A percentile compares a stretch with the other conserved stretches of the same genome.
Conservation (phyloP, 2,888 invertebrate genomes). For the Muscina levida region DNA sequence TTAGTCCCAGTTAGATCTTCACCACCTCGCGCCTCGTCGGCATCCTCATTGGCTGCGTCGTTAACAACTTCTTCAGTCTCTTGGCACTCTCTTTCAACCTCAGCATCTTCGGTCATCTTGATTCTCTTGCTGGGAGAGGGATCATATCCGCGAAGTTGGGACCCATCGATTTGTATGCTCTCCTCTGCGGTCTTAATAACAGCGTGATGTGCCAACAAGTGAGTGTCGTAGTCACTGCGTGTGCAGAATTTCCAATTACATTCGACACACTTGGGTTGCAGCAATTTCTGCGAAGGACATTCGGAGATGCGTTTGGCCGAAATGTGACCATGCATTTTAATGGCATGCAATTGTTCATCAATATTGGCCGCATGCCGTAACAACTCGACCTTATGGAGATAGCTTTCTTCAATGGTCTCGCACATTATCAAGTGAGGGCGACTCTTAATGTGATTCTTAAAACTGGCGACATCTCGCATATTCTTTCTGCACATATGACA, state of each 20-base stretch:
- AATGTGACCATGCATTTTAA: slow-evolving; percentile 89
- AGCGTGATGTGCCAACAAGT: too few species aligned
- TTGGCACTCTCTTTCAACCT: too few species aligned
- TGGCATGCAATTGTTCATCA: slow-evolving; percentile 90
- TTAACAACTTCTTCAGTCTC: slow-evolving; percentile 82
- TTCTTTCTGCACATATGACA: slow-evolving; percentile 92
- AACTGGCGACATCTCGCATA: slow-evolving; percentile 89
- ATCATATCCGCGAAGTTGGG: too few species aligned
- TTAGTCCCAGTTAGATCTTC: too few species aligned
- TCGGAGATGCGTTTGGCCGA: slow-evolving; percentile 90
- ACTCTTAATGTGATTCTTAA: slow-evolving; percentile 88
- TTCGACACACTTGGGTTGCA: too few species aligned
- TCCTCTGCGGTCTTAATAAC: too few species aligned
- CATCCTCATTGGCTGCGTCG: slow-evolving; percentile 79
- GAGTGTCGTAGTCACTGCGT: too few species aligned
- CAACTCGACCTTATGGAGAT: slow-evolving; percentile 79
- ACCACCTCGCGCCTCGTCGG: slow-evolving; percentile 81
- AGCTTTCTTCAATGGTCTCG: slow-evolving; percentile 80
- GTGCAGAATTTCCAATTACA: too few species aligned
- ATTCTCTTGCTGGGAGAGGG: too few species aligned
- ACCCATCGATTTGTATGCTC: too few species aligned
- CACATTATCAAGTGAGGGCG: slow-evolving; percentile 80
- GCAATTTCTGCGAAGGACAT: slow-evolving; percentile 93
- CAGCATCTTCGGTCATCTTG: too few species aligned
- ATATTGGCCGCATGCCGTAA: slow-evolving; percentile 91